phyloP scores from a whole-genome alignment of 1,140 invertebrate genomes.

The Zaprionus ghesquierei region DNA sequence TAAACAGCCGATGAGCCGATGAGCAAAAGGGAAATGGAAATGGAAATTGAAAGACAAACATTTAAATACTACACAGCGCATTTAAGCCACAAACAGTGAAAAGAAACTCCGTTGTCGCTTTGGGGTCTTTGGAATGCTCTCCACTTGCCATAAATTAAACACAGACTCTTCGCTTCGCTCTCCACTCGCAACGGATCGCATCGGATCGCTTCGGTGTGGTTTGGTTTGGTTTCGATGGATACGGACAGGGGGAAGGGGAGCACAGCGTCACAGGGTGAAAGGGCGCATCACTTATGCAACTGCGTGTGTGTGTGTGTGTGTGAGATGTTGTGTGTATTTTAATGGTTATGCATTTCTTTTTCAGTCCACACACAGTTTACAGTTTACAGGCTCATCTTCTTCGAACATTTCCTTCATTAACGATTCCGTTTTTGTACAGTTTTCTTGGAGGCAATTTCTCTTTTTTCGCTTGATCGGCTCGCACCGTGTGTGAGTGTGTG shows the following conservation, averaged over 20 bases:
- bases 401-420: conserved; percentile 76
- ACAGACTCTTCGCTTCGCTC: conserved; percentile 28
- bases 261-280: conserved; percentile 18
- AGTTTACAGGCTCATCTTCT: conserved; percentile 71
- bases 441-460: conserved; percentile 62
- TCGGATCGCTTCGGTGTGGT: conserved; percentile 7
- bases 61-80: conserved; percentile 31
- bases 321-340: conserved; percentile 51
- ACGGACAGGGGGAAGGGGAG: neutral
- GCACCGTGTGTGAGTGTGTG: neutral
- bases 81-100: conserved; percentile 43
- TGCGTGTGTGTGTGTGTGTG: conserved; percentile 37
- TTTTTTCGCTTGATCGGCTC: conserved; percentile 38
- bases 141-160: conserved; percentile 71
- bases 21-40: conserved; percentile 62
- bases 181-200: conserved; percentile 14
- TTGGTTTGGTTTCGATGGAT: conserved; percentile 7
- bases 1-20: conserved; percentile 35
- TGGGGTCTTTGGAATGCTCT: conserved; percentile 54
- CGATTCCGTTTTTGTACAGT: conserved; percentile 62
- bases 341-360: conserved; percentile 76
- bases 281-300: conserved; percentile 44
- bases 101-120: conserved; percentile 66
- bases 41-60: conserved; percentile 70
- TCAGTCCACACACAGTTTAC: conserved; percentile 15